Conservation (phyloP, 2,797 vertebrate genomes). For the Percopsis omiscomaycus region DNA sequence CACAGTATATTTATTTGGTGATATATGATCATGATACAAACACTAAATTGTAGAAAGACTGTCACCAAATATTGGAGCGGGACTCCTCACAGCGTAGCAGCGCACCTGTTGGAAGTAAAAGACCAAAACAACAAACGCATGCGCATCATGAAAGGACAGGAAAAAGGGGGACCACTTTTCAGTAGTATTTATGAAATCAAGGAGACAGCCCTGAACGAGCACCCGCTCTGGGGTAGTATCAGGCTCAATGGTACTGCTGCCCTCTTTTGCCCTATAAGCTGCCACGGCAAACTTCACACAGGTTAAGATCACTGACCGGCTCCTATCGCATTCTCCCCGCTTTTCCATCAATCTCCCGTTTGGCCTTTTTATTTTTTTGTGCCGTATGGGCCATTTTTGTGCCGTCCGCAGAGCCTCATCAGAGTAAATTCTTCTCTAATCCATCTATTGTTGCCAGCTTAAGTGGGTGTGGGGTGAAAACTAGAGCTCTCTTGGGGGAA, state of each 20-base stretch:
- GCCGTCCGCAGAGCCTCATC: conserved; percentile 82
- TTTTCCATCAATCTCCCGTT: conserved; percentile 85
- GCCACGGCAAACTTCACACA: conserved; percentile 89
- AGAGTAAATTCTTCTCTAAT: conserved; percentile 98
- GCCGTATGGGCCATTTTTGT: conserved; percentile 82
- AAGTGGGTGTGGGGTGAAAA: conserved; percentile 93
- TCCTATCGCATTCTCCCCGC: conserved; percentile 93
- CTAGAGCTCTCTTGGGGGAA: conserved; percentile 87
- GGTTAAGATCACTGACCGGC: conserved; percentile 89
- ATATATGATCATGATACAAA: too few species aligned
- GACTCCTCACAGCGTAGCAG: not conserved
- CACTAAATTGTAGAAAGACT: not conserved
- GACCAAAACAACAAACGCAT: conserved; percentile 42
- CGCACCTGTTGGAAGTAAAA: conserved; percentile 54
- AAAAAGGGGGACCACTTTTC: conserved; percentile 48
- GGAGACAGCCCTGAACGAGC: conserved; percentile 76
- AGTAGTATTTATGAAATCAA: conserved; percentile 82
- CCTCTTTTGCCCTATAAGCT: conserved; percentile 55
- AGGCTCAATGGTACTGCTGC: conserved; percentile 79
- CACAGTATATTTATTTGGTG: not conserved
- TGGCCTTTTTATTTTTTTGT: conserved; percentile 72
- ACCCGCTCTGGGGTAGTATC: conserved; percentile 72
- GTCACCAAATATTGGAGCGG: not conserved
- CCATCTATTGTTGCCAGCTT: conserved; percentile 94
- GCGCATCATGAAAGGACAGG: conserved; percentile 32